These are phyloP conservation scores for Halictus ligatus DNA, from an alignment of 2,888 invertebrate genomes.

Conservation along the genomic window DNA sequence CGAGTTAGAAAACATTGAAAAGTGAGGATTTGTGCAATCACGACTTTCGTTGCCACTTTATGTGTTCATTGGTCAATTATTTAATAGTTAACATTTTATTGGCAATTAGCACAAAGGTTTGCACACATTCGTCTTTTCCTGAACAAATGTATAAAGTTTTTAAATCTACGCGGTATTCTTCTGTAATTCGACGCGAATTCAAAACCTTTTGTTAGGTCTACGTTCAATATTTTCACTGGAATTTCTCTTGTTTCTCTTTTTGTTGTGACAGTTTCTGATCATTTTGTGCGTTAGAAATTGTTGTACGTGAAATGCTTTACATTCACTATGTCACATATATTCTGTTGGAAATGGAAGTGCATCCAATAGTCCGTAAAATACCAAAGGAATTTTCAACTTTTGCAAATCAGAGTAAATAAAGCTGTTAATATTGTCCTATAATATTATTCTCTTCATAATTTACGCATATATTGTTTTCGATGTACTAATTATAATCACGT, in stretches of 20 bases:
- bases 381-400: slow-evolving; percentile 64
- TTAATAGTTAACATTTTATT: slow-evolving; percentile 43
- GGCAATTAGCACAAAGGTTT: slow-evolving; percentile 28
- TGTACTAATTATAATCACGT: not conserved
- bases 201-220: slow-evolving; percentile 9
- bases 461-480: not conserved
- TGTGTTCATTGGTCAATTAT: slow-evolving; percentile 44
- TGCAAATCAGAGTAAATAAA: slow-evolving; percentile 64
- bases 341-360: slow-evolving; percentile 20
- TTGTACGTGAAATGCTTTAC: slow-evolving; percentile 12
- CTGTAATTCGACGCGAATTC: not conserved
- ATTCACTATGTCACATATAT: slow-evolving; percentile 16
- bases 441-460: slow-evolving; percentile 1
- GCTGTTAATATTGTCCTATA: slow-evolving; percentile 66
- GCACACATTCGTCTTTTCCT: slow-evolving; percentile 39
- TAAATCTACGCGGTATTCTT: not conserved
- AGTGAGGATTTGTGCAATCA: slow-evolving; percentile 28
- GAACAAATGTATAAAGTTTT: slow-evolving; percentile 15
- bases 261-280: not conserved
- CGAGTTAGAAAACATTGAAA: slow-evolving; percentile 24
- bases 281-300: not conserved
- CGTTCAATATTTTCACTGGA: slow-evolving; percentile 7
- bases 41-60: slow-evolving; percentile 35
- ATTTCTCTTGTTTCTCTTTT: not conserved
- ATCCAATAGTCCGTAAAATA: slow-evolving; percentile 49